Percentiles rank a stretch among this genome's conserved stretches.
Conservation (phyloP, 2,888 invertebrate genomes). For the Synanthedon tipuliformis region DNA sequence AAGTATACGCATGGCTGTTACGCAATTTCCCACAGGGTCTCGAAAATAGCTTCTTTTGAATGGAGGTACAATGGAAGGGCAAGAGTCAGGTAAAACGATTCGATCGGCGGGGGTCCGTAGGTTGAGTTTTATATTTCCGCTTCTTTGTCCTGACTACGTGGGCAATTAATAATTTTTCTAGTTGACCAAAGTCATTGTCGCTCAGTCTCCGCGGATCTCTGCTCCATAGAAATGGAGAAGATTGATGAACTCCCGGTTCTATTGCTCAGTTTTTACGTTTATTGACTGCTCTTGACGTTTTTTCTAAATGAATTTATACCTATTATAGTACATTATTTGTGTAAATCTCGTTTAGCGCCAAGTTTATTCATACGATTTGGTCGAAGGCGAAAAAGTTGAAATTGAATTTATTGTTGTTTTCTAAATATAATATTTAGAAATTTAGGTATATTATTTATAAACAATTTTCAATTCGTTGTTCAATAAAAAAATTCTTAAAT, state of each 20-base stretch:
- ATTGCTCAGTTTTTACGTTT: conserved; percentile 60
- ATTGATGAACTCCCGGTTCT: conserved; percentile 60
- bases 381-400: no score
- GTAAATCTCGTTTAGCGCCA: no score
- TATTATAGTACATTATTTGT: no score
- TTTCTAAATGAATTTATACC: neutral
- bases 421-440: no score
- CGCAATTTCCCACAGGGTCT: conserved; percentile 65
- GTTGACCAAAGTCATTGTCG: conserved; percentile 65
- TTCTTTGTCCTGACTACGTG: conserved; percentile 58
- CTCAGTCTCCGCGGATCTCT: conserved; percentile 33
- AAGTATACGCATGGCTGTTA: conserved; percentile 41
- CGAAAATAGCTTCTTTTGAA: conserved; percentile 60
- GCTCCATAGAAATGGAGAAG: conserved; percentile 51
- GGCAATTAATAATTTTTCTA: conserved; percentile 68
- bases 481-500: no score
- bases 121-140: conserved; percentile 69
- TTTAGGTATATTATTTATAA: no score
- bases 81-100: conserved; percentile 68
- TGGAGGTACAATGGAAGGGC: conserved; percentile 57
- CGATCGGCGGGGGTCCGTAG: conserved; percentile 55
- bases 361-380: no score
- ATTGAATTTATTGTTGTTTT: no score
- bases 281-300: conserved; percentile 51
- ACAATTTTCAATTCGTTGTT: no score